A percentile compares a stretch with the other conserved stretches of the same genome.
Evolutionary conservation across 1,140 invertebrate species (phyloP).

Genomic region (Metopolophium dirhodum): DNA sequence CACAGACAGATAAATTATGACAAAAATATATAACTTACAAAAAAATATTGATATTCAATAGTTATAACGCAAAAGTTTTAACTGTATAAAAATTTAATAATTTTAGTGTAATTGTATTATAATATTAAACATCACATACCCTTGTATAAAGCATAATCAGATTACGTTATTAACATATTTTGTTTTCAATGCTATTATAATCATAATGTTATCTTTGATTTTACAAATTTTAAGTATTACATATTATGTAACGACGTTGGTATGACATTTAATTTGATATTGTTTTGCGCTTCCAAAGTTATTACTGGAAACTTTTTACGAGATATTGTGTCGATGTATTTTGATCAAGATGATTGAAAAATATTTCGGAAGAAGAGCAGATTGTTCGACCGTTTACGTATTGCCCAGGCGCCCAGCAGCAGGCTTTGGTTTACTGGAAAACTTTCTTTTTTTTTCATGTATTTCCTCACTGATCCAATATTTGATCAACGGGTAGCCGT

Average conservation of each 20-base stretch:
- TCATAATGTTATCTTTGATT: neutral
- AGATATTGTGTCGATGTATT: neutral
- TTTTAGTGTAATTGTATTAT: too few species aligned
- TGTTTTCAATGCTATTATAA: neutral
- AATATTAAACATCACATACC: neutral
- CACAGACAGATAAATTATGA: neutral
- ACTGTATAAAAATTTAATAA: neutral
- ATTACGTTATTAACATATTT: neutral
- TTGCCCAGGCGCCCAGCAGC: neutral
- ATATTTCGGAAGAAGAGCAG: neutral
- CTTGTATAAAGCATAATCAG: neutral
- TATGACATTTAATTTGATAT: neutral
- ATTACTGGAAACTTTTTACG: neutral
- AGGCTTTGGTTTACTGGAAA: neutral
- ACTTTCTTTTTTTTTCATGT: neutral
- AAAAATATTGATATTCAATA: neutral
- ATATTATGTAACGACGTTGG: neutral
- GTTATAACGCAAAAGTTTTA: neutral
- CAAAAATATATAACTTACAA: neutral
- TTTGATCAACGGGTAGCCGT: neutral
- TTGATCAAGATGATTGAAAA: constrained; percentile 25
- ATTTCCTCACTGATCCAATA: neutral
- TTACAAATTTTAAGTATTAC: neutral
- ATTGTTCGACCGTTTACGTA: neutral
- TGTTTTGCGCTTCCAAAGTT: neutral